These are phyloP conservation scores for Galeruca laticollis DNA, from an alignment of 2,888 invertebrate species.

Conservation along the genomic window DNA sequence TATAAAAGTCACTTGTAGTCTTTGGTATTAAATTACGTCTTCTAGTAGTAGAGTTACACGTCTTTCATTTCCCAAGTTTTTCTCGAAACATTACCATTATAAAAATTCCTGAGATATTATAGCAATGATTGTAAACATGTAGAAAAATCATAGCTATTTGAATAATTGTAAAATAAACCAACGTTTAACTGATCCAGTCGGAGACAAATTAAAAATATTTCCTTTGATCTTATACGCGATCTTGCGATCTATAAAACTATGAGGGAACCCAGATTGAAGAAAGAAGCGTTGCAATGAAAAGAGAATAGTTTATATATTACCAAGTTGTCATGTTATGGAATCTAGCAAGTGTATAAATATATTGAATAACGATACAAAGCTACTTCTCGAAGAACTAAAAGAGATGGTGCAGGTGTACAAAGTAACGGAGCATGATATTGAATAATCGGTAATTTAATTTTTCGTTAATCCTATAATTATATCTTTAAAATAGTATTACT, in stretches of 20 bases:
- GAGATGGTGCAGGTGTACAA: slow-evolving; percentile 46
- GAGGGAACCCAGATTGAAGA: slow-evolving; percentile 22
- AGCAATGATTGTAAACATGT: neutral
- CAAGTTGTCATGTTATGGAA: slow-evolving; percentile 38
- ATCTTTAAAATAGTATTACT: neutral
- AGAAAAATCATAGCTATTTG: neutral
- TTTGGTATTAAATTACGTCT: too few relatives aligned
- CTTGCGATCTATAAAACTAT: neutral
- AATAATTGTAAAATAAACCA: neutral
- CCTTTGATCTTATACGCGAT: neutral
- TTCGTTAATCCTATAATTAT: slow-evolving; percentile 34
- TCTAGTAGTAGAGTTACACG: too few relatives aligned
- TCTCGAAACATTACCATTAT: too few relatives aligned
- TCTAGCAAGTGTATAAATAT: slow-evolving; percentile 48
- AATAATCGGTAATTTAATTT: slow-evolving; percentile 38
- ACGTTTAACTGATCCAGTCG: neutral
- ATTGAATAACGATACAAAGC: slow-evolving; percentile 48
- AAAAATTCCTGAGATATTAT: too few relatives aligned
- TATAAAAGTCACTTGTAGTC: too few relatives aligned
- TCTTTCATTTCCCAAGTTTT: too few relatives aligned
- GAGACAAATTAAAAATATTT: neutral
- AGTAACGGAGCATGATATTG: slow-evolving; percentile 47
- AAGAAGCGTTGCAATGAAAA: slow-evolving; percentile 31
- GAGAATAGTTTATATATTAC: slow-evolving; percentile 38
- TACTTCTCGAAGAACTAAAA: slow-evolving; percentile 22